phyloP scores from a whole-genome alignment of 1,140 invertebrate genomes.

The Zaprionus vittiger region DNA sequence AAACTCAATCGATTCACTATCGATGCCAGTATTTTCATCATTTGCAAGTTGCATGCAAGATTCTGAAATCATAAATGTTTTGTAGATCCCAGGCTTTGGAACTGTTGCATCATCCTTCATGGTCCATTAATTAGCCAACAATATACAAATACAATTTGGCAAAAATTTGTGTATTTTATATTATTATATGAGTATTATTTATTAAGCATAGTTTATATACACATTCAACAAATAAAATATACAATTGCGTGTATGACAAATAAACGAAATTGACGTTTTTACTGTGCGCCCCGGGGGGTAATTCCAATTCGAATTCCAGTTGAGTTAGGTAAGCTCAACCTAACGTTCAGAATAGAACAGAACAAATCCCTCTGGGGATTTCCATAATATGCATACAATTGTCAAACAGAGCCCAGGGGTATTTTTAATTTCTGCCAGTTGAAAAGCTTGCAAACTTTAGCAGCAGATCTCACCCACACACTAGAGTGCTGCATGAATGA shows the following conservation, averaged over 20 bases:
- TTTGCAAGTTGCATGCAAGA: background rate
- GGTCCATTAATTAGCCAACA: constrained; percentile 1
- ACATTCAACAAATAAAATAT: constrained; percentile 36
- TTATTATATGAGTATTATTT: constrained; percentile 33
- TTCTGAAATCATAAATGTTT: background rate
- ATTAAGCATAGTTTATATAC: constrained; percentile 42
- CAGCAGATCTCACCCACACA: background rate
- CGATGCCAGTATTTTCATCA: background rate
- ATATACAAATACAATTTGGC: constrained; percentile 9
- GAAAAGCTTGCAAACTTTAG: constrained; percentile 36
- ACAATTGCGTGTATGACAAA: constrained; percentile 40
- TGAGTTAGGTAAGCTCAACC: background rate
- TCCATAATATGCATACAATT: constrained; percentile 38
- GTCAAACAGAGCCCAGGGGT: constrained; percentile 37
- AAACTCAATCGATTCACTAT: background rate
- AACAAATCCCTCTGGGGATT: constrained; percentile 8
- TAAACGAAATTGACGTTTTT: constrained; percentile 19
- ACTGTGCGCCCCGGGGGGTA: background rate
- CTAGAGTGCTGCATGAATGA: background rate
- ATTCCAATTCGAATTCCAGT: background rate
- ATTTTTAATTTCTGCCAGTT: constrained; percentile 45
- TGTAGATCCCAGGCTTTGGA: background rate
- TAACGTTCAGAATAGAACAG: background rate
- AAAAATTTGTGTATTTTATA: constrained; percentile 5
- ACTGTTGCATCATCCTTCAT: background rate